A percentile compares a stretch with the other conserved stretches of the same genome.
Evolutionary conservation across 2,888 invertebrate genomes (phyloP).

Genomic region (Hypercompe scribonia): DNA sequence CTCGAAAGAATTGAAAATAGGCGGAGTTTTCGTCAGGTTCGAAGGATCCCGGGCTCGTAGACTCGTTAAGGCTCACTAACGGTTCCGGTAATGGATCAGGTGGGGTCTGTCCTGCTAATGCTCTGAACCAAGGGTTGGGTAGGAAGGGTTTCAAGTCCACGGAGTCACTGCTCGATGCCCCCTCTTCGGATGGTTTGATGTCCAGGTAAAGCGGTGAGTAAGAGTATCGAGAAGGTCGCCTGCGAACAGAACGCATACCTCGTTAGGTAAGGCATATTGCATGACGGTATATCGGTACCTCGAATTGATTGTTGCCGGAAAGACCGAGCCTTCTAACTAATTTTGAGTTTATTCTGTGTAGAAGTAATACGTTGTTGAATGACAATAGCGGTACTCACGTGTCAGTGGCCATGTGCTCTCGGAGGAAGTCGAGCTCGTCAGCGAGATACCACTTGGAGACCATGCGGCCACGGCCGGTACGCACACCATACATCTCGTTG

Average conservation of each 20-base stretch:
- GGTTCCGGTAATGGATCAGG: conserved; percentile 56
- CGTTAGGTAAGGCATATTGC: background rate
- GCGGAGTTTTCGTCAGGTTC: conserved; percentile 73
- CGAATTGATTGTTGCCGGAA: background rate
- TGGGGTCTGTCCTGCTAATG: conserved; percentile 34
- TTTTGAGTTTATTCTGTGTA: too few relatives aligned
- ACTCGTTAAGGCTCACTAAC: conserved; percentile 57
- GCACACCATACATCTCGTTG: conserved; percentile 80
- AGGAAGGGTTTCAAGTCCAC: conserved; percentile 53
- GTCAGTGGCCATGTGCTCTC: conserved; percentile 83
- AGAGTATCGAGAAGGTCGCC: conserved; percentile 63
- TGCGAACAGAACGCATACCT: conserved; percentile 33
- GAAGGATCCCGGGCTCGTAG: conserved; percentile 63
- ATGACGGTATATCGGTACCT: background rate
- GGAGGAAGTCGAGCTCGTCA: conserved; percentile 79
- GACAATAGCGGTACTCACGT: conserved; percentile 59
- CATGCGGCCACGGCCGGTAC: conserved; percentile 78
- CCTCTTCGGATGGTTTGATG: conserved; percentile 35
- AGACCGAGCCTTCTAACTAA: too few relatives aligned
- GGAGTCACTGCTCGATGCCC: conserved; percentile 28
- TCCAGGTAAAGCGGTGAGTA: conserved; percentile 61
- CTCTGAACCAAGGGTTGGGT: conserved; percentile 51
- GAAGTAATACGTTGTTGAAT: background rate
- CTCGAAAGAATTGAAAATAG: conserved; percentile 80
- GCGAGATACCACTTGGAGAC: conserved; percentile 82